Percentiles rank a stretch among this genome's conserved stretches.
phyloP scores from a whole-genome alignment of 2,888 invertebrate genomes.

The Malacosoma neustria region DNA sequence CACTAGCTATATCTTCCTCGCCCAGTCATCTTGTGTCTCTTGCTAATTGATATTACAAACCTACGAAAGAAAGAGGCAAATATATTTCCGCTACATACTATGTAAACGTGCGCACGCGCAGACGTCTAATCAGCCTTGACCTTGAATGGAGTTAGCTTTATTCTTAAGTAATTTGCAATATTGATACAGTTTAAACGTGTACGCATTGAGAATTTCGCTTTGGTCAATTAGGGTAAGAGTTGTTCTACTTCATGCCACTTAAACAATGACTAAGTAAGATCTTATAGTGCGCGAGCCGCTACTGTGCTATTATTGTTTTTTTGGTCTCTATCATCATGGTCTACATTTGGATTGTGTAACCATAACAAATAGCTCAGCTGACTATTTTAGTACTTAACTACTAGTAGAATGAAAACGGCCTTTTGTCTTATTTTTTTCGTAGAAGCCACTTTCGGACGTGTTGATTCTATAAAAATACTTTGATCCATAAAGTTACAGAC shows the following conservation, averaged over 20 bases:
- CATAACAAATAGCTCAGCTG: background rate
- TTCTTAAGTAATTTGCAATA: conserved; percentile 38
- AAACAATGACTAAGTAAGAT: background rate
- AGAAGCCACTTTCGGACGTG: no score
- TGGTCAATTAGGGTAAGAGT: conserved; percentile 3
- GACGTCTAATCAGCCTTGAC: conserved; percentile 54
- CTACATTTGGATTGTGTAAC: background rate
- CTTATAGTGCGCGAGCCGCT: no score
- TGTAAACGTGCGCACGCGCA: conserved; percentile 26
- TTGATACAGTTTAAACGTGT: conserved; percentile 16
- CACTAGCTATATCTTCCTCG: conserved; percentile 1
- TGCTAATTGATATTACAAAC: conserved; percentile 15
- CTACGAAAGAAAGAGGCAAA: conserved; percentile 30
- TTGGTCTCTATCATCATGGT: background rate
- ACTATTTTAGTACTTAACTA: background rate
- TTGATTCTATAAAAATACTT: no score
- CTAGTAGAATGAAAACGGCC: background rate
- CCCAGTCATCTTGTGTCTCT: conserved; percentile 22
- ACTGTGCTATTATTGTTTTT: no score
- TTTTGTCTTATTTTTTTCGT: no score
- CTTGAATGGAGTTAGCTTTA: conserved; percentile 45
- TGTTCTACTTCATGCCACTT: conserved; percentile 1
- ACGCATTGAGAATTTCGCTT: conserved; percentile 5
- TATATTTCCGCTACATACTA: conserved; percentile 17
- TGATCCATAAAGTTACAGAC: no score